A percentile compares a stretch with the other conserved stretches of the same genome.
These are phyloP conservation scores for Allacma fusca DNA, from an alignment of 2,888 invertebrate species.

Conservation along the genomic window DNA sequence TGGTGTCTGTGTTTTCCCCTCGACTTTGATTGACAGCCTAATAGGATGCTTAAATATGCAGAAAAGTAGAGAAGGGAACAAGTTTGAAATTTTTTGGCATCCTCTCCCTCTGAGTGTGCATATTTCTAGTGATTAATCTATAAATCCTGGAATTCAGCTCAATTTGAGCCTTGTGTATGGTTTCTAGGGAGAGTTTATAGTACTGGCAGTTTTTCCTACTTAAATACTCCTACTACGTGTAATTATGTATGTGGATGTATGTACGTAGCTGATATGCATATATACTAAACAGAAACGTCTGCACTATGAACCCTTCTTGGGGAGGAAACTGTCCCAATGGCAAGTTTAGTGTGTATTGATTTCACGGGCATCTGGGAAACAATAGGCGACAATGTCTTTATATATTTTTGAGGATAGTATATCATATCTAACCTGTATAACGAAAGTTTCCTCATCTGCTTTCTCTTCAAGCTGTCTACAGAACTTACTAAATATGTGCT, in stretches of 20 bases:
- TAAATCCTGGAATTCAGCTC: not conserved
- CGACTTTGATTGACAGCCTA: slow-evolving; percentile 33
- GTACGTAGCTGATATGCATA: no score
- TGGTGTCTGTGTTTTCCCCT: slow-evolving; percentile 1
- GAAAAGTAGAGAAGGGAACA: not conserved
- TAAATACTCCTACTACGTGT: no score
- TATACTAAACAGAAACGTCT: no score
- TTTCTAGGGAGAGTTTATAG: not conserved
- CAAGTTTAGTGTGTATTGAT: no score
- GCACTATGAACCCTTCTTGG: no score
- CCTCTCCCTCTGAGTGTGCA: not conserved
- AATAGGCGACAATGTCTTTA: slow-evolving; percentile 26
- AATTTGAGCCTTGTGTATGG: no score
- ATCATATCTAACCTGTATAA: slow-evolving; percentile 6
- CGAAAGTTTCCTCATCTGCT: slow-evolving; percentile 25
- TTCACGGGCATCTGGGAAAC: slow-evolving; percentile 1
- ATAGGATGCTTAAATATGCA: slow-evolving; percentile 29
- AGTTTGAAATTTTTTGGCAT: not conserved
- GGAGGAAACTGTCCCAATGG: no score
- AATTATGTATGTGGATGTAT: no score
- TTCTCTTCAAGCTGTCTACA: not conserved
- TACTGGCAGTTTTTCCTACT: no score
- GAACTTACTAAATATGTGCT: no score
- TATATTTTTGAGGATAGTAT: slow-evolving; percentile 7
- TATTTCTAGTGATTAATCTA: slow-evolving; percentile 7